Base-by-base conservation (phyloP, 2,113 vertebrate genomes). In the Alces alces region DNA sequence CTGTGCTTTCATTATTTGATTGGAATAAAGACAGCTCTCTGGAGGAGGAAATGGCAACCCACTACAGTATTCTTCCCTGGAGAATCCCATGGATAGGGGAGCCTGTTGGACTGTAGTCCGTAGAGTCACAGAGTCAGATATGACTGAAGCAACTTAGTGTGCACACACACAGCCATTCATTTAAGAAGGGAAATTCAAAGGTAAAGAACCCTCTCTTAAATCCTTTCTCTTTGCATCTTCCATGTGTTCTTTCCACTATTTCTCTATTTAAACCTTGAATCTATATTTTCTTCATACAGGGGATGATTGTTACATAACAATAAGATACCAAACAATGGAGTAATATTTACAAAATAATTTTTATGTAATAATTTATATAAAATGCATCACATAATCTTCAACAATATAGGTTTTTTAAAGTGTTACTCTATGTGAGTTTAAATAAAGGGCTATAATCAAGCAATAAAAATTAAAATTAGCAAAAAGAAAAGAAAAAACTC, bases 391-490 rank as follows among this genome's bases (percentile, higher is more conserved):
- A 57, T n/a, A 89, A 11, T 89, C 39, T 94, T 47, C 45, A 86
- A 86, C 88, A 52, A 84, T 9, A 58, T 39, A 6, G 11, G n/a
- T 85, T 43, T 97, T 27, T 45, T 28, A 50, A 93, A 86, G 23
- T 15, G 64, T 79, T 80, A 43, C 27, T 90, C 27, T 93, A 16
- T 43, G 17, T 12, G 45, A 47, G 9, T 70, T 95, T 93, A 60
- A 93, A 47, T 82, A 73, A 78, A 70, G 45, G 27, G 6, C 7
- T 30, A 92, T 47, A 12, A 93, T 45, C 57, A 87, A 78, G 76
- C 23, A 96, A 64, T 80, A 73, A 93, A 88, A 96, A 70, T 79
- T 84, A 90, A 95, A 97, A 94, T 25, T 64, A 85, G 36, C 61
- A n/a, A 66, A 66, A 33, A 66, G 5, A 66, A 19, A n/a, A 66